These are phyloP conservation scores for Ceuthmochares aereus DNA, from an alignment of 2,113 vertebrate genomes.

Conservation along the genomic window DNA sequence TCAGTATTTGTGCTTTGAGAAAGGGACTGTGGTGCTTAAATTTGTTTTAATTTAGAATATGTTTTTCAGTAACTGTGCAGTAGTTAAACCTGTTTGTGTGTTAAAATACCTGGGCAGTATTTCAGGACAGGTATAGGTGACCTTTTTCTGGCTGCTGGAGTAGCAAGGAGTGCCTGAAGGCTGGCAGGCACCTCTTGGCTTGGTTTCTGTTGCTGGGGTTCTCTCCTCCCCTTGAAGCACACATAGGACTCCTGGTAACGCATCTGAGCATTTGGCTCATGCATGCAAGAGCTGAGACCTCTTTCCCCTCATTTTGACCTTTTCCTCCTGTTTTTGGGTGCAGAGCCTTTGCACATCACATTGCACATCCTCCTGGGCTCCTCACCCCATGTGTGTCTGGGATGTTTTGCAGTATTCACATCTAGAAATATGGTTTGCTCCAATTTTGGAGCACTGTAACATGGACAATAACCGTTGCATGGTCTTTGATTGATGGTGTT, in stretches of 20 bases:
- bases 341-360: neutral
- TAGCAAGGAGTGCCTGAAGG: neutral
- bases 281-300: neutral
- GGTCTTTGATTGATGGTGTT: neutral
- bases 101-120: neutral
- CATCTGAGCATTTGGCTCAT: neutral
- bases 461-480: neutral
- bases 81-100: neutral
- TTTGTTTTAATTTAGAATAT: neutral
- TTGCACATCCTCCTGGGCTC: fast-evolving
- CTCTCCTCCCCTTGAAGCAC: neutral
- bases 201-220: neutral
- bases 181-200: neutral
- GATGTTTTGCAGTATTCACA: neutral
- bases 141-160: neutral
- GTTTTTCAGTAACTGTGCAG: neutral
- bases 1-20: neutral
- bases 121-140: neutral
- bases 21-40: neutral
- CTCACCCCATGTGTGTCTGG: neutral
- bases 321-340: neutral
- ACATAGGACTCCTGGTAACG: neutral
- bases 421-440: neutral
- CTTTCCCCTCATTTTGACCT: neutral
- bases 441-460: neutral